Evolutionary conservation across 2,888 invertebrate genomes (phyloP), one percentile per base, ranked within the genome.

Genomic region (Drosophila anomalata): DNA sequence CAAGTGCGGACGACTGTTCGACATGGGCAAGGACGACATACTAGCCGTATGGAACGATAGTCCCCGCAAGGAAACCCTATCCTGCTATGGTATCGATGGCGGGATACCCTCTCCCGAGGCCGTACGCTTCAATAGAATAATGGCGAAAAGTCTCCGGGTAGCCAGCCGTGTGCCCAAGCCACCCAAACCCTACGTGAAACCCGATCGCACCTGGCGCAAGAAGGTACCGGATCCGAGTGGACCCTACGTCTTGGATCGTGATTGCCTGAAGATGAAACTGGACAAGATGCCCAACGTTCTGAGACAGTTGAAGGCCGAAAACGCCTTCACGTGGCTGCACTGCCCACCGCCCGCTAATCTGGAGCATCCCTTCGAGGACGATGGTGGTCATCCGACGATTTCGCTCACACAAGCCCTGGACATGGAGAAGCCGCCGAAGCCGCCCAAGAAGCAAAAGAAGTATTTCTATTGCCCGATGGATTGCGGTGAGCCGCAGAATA

Each of bases 41-140:
- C 4, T 88, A 47, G 62, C 66, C n/a, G 22, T 56, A 2, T 81
- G 81, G 81, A 72, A 57, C 6, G 44, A 53, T 3, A 70, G 48
- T 39, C 84, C 84, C 2, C 44, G 74, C 24, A 83, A 88, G 20
- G 59, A 86, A 0, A 50, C 66, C 12, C 47, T 81, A 5, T 51
- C 48, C 5, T 71, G 60, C 14, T 81, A 81, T 33, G 88, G 81
- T 8, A 31, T 79, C 0, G 17, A 59, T 0, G 22, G 11, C 0
- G 50, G 53, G 14, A 29, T 20, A 39, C 0, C 46, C 47, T n/a
- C 5, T 11, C 76, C 67, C 1, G 44, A 66, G 3, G 70, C 79
- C 1, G 11, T 39, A 0, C 26, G 22, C 0, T 80, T 74, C n/a
- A 68, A 72, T 39, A n/a, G 46, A 6, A 51, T 50, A 9, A n/a